These are phyloP conservation scores for Therioaphis trifolii DNA, from an alignment of 2,888 invertebrate species.

Conservation along the genomic window DNA sequence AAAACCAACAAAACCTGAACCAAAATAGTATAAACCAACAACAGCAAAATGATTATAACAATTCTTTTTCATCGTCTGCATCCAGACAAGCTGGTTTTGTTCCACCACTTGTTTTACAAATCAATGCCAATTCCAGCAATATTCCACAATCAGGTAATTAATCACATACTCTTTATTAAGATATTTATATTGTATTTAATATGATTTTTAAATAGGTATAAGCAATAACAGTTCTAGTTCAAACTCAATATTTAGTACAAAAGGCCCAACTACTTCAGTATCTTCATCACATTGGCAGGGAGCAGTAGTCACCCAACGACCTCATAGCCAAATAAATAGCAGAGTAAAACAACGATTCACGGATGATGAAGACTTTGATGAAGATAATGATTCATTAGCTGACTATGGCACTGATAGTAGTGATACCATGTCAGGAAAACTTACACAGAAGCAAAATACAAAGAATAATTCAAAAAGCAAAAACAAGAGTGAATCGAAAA, in stretches of 20 bases:
- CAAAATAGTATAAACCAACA: slow-evolving; percentile 47
- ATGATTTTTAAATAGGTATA: too few species aligned
- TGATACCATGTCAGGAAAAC: slow-evolving; percentile 35
- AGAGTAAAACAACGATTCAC: neutral
- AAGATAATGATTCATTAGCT: slow-evolving; percentile 21
- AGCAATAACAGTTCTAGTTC: slow-evolving; percentile 9
- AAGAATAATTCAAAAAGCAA: slow-evolving; percentile 27
- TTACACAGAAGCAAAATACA: neutral
- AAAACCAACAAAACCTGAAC: slow-evolving; percentile 18
- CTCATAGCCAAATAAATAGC: neutral
- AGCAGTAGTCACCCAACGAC: slow-evolving; percentile 30
- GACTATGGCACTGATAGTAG: slow-evolving; percentile 38
- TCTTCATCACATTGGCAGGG: slow-evolving; percentile 48
- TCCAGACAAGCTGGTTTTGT: slow-evolving; percentile 81
- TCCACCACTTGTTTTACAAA: slow-evolving; percentile 76
- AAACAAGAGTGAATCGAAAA: slow-evolving; percentile 24
- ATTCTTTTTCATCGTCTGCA: slow-evolving; percentile 31
- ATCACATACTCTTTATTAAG: neutral
- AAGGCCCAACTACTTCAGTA: slow-evolving; percentile 11
- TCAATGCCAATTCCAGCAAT: slow-evolving; percentile 7
- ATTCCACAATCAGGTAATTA: slow-evolving; percentile 31
- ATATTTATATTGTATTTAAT: neutral
- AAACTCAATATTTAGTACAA: slow-evolving; percentile 35
- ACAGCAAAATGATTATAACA: slow-evolving; percentile 43
- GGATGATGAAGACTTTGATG: slow-evolving; percentile 35